Evolutionary conservation across 2,797 vertebrate species (phyloP).

Genomic region (Alfaro cultratus): DNA sequence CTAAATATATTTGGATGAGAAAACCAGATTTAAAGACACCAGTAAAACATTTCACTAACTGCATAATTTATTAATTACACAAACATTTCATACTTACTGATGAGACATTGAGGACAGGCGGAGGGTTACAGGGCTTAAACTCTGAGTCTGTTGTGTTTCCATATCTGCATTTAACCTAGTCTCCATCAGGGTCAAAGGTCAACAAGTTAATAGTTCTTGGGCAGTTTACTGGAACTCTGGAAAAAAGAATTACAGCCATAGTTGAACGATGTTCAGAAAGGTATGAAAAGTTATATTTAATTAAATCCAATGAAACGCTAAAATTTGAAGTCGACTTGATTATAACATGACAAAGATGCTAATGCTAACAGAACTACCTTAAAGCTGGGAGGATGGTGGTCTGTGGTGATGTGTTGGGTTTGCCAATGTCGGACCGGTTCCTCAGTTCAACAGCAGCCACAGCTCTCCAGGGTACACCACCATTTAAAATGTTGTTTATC

Average conservation of each 20-base stretch:
- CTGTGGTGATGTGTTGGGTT: not conserved
- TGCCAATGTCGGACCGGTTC: not conserved
- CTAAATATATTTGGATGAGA: too few species aligned
- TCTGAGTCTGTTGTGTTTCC: not conserved
- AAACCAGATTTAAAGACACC: too few species aligned
- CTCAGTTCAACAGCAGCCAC: not conserved
- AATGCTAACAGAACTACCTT: not conserved
- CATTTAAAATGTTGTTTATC: rapidly evolving
- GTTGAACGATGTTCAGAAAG: too few species aligned
- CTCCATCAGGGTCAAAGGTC: conserved; percentile 1
- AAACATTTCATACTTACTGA: conserved; percentile 21
- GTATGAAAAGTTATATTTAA: too few species aligned
- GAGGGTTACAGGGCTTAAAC: not conserved
- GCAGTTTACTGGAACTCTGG: not conserved
- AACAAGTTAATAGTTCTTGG: not conserved
- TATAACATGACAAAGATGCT: not conserved
- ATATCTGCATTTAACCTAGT: not conserved
- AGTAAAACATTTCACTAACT: too few species aligned
- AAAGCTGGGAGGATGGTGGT: not conserved
- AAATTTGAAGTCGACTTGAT: not conserved
- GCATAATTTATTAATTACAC: too few species aligned
- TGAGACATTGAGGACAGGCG: not conserved
- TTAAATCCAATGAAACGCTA: too few species aligned
- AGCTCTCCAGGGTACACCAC: not conserved
- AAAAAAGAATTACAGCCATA: not conserved